Base-by-base conservation (phyloP, 1,140 invertebrate genomes). In the Bombyx mandarina region DNA sequence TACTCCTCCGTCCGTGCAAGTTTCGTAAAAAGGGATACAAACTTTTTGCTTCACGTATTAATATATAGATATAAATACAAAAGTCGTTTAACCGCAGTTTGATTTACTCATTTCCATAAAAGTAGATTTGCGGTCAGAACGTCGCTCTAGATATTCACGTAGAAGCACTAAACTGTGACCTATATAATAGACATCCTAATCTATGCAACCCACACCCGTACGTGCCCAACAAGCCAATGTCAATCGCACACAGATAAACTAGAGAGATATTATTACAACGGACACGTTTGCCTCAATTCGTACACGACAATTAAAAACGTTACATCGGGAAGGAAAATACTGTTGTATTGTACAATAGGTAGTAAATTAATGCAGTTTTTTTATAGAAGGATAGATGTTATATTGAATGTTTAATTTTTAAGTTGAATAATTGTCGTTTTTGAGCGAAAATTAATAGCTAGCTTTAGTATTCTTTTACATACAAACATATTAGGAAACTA, bases 201-300 rank as follows among this genome's bases (percentile, higher is more conserved):
- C 64, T 68, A 67, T 61, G 55, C 71, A 58, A 53, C 69, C 67
- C 64, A 75, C 70, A 70, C 63, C 56, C 52, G 49, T 56, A 63
- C 61, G 61, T 65, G 65, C 49, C 53, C 63, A 58, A 62, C 48
- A 45, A 60, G 64, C 12, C 62, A 68, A 68, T 72, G 67, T 65
- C 64, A 67, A 54, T 43, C 53, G 53, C 53, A 54, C 53, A 54
- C 44, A 54, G 44, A 54, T 54, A 61, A 55, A 53, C 51, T 54
- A 53, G 57, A 61, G 60, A 57, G 53, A 53, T 42, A 48, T 57
- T 57, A 57, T 57, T 52, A 51, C 45, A 47, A 12, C 10, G 44
- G 42, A 53, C 22, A 56, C 12, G 35, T 35, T 35, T 18, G 43
- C 42, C 50, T 51, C 50, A 35, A n/a, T 9, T 51, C 50, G 4